phyloP scores from a whole-genome alignment of 2,113 vertebrate species.

The Saguinus imperator region DNA sequence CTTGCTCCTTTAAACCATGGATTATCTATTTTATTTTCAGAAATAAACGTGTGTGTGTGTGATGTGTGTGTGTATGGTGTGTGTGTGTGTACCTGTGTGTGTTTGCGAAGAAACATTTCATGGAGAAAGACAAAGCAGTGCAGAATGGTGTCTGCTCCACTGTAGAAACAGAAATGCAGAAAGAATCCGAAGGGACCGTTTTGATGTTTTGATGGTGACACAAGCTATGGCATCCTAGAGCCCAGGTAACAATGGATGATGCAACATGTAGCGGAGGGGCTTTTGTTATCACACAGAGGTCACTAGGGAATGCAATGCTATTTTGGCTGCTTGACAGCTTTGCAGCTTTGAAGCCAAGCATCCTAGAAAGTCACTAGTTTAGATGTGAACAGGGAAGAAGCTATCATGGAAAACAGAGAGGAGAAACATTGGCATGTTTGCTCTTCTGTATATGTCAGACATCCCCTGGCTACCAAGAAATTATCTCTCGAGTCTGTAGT shows the following conservation, averaged over 20 bases:
- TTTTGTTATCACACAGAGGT: neutral
- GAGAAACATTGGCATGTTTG: rapidly evolving
- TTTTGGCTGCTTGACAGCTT: neutral
- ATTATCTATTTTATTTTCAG: neutral
- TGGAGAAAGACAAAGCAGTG: neutral
- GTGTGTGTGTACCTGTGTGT: too few species aligned
- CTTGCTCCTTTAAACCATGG: rapidly evolving
- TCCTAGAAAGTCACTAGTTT: neutral
- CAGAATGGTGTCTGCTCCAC: neutral
- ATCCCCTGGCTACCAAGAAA: rapidly evolving
- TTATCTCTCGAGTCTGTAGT: neutral
- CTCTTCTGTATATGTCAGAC: neutral
- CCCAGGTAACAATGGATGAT: neutral
- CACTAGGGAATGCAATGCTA: neutral
- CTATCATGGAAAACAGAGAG: neutral
- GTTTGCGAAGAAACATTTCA: neutral
- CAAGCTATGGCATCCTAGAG: too few species aligned
- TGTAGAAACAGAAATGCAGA: neutral
- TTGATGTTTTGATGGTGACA: neutral
- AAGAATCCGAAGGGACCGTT: neutral
- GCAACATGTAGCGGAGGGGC: too few species aligned
- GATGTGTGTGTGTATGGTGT: too few species aligned
- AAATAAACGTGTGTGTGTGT: neutral
- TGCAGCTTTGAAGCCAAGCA: neutral
- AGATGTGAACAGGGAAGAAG: neutral